phyloP scores from a whole-genome alignment of 2,888 invertebrate species.

The Parapristionchus giblindavisi region DNA sequence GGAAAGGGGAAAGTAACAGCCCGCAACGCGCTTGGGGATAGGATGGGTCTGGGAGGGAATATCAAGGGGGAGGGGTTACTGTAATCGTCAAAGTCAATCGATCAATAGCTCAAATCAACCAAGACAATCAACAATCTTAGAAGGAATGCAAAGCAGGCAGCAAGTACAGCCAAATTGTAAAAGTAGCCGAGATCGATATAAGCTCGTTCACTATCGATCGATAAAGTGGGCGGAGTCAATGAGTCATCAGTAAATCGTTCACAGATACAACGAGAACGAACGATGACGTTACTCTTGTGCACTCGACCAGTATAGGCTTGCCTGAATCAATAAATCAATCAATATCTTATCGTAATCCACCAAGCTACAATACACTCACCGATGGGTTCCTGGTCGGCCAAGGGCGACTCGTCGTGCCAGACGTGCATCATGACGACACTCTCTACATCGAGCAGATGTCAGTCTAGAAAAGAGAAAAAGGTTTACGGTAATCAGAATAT shows the following conservation, averaged over 20 bases:
- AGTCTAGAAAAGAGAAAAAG: conserved; percentile 8
- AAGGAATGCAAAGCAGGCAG: conserved; percentile 26
- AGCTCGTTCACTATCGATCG: background rate
- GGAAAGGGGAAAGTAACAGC: background rate
- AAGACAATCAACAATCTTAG: conserved; percentile 11
- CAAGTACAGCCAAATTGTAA: conserved; percentile 24
- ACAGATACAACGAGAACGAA: conserved; percentile 19
- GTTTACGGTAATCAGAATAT: background rate
- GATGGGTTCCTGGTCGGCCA: conserved; percentile 21
- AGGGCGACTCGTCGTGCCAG: conserved; percentile 8
- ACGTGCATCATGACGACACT: conserved; percentile 22
- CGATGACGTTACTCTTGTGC: conserved; percentile 3
- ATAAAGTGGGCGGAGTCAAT: background rate
- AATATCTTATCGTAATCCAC: background rate
- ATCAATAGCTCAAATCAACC: conserved; percentile 21
- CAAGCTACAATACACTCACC: background rate
- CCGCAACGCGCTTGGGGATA: conserved; percentile 33
- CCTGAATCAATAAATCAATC: background rate
- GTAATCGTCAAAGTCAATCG: background rate
- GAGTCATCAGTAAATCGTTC: background rate
- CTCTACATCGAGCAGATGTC: conserved; percentile 16
- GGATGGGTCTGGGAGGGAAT: conserved; percentile 15
- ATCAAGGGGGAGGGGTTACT: background rate
- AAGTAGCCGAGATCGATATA: background rate
- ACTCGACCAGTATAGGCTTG: conserved; percentile 13